Evolutionary conservation across 2,797 vertebrate species (phyloP).

Genomic region (Sebastolobus altivelis): DNA sequence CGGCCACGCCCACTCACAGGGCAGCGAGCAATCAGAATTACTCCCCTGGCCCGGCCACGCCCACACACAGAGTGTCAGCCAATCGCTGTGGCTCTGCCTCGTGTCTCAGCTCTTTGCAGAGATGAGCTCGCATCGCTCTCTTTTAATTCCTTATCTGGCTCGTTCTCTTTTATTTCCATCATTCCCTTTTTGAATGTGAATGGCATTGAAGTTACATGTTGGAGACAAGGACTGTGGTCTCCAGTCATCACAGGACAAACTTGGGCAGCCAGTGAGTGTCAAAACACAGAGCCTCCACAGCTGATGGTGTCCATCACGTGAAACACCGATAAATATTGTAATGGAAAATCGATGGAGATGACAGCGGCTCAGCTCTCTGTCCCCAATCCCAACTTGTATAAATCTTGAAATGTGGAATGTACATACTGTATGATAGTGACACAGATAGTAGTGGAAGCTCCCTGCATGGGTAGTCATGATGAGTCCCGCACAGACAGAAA

Average conservation of each 20-base stretch:
- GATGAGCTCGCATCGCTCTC: conserved; percentile 60
- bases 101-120: conserved; percentile 73
- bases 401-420: conserved; percentile 55
- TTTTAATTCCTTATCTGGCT: not conserved
- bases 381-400: conserved; percentile 13
- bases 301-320: conserved; percentile 10
- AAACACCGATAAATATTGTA: conserved; percentile 9
- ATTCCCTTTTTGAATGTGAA: conserved; percentile 29
- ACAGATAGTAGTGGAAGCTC: conserved; percentile 46
- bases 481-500: conserved; percentile 46
- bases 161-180: not conserved
- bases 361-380: conserved; percentile 5
- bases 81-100: conserved; percentile 73
- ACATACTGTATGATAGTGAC: conserved; percentile 69
- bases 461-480: conserved; percentile 54
- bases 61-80: conserved; percentile 68
- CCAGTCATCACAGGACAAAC: conserved; percentile 9
- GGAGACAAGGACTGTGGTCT: conserved; percentile 12
- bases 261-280: conserved; percentile 1
- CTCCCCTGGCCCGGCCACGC: conserved; percentile 70
- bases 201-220: not conserved
- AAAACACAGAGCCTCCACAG: not conserved
- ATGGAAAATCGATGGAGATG: conserved; percentile 1
- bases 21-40: conserved; percentile 76
- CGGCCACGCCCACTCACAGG: conserved; percentile 77